A percentile compares a stretch with the other conserved stretches of the same genome.
These are phyloP conservation scores for Nymphalis polychloros DNA, from an alignment of 2,888 invertebrate genomes.

Conservation along the genomic window DNA sequence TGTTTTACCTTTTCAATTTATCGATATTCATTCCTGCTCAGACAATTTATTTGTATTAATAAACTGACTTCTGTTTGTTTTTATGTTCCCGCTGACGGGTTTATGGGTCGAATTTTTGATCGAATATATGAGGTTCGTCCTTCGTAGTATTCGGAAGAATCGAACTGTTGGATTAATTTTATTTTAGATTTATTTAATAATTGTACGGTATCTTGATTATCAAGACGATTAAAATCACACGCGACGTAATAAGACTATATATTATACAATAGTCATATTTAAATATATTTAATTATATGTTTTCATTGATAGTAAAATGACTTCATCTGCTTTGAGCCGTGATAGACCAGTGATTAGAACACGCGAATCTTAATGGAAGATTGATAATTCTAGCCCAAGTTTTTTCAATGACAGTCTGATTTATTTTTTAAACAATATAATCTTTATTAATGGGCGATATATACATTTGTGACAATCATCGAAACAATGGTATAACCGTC, in stretches of 20 bases:
- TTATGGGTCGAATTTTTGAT: conserved; percentile 47
- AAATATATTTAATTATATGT: no score
- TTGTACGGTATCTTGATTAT: conserved; percentile 1
- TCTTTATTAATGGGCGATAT: no score
- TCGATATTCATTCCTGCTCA: conserved; percentile 72
- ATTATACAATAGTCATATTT: no score
- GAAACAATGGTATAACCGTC: no score
- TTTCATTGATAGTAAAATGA: no score
- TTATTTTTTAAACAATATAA: no score
- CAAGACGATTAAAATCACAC: background rate
- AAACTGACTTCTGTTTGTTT: conserved; percentile 74
- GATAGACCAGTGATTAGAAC: no score
- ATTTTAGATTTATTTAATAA: conserved; percentile 5
- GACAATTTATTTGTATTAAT: conserved; percentile 78
- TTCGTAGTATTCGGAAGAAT: conserved; percentile 3
- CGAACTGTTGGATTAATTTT: conserved; percentile 2
- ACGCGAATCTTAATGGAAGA: no score
- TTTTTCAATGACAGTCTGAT: no score
- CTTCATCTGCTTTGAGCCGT: no score
- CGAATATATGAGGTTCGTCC: conserved; percentile 3
- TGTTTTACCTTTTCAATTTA: conserved; percentile 80
- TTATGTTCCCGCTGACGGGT: conserved; percentile 57
- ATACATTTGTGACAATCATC: no score
- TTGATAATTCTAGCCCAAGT: no score
- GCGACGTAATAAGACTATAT: background rate